These are phyloP conservation scores for Trachythela sp. DNA, from an alignment of 64 coral and sea anemone species.

Conservation along the genomic window DNA sequence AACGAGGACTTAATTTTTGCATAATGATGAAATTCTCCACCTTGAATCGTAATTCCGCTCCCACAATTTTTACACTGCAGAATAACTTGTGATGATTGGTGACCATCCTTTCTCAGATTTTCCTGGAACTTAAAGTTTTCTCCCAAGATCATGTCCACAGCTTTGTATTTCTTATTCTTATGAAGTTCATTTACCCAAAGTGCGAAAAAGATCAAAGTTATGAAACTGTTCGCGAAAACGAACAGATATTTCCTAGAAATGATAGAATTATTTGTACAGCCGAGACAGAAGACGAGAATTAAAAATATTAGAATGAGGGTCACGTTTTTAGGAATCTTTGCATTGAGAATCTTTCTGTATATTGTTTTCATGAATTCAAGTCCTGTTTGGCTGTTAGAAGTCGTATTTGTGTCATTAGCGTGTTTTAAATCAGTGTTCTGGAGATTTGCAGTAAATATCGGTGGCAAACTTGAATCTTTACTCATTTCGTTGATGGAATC, in stretches of 20 bases:
- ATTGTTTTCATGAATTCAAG: neutral
- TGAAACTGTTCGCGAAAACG: neutral
- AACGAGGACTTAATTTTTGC: neutral
- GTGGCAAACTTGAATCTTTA: no score
- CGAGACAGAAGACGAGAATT: neutral
- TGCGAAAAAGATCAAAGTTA: neutral
- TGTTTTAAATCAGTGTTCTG: no score
- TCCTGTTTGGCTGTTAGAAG: no score
- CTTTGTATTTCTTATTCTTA: neutral
- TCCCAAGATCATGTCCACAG: neutral
- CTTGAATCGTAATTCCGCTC: neutral
- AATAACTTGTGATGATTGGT: neutral
- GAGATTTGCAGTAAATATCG: no score
- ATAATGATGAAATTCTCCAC: neutral
- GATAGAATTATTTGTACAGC: neutral
- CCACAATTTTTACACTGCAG: neutral
- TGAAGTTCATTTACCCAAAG: neutral
- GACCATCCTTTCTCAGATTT: neutral
- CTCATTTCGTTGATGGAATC: no score
- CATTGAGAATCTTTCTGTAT: neutral
- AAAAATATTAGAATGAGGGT: neutral
- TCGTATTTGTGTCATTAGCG: no score
- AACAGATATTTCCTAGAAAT: constrained; percentile 1
- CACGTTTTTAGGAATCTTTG: neutral
- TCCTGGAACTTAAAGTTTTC: no score